Evolutionary conservation across 2,113 vertebrate species (phyloP).

Genomic region (Benitochromis conjunctus): DNA sequence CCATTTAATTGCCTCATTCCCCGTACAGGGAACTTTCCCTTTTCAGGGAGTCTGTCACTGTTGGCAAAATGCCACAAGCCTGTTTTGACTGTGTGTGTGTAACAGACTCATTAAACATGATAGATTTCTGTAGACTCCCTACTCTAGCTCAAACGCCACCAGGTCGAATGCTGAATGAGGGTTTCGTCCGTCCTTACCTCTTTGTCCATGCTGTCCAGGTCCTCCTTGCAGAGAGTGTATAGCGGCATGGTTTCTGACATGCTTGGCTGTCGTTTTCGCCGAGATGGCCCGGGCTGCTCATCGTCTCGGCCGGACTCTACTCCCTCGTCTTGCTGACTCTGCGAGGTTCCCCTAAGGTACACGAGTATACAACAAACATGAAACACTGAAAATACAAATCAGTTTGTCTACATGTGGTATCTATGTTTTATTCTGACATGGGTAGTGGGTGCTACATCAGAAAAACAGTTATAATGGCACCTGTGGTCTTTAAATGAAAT

Average conservation of each 20-base stretch:
- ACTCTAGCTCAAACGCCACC: background rate
- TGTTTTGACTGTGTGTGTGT: background rate
- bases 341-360: conserved; percentile 79
- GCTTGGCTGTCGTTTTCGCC: conserved; percentile 89
- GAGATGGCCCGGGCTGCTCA: conserved; percentile 83
- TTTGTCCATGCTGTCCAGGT: conserved; percentile 97
- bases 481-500: background rate
- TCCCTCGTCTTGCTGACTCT: conserved; percentile 72
- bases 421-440: background rate
- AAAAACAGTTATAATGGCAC: background rate
- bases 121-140: background rate
- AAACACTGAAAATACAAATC: background rate
- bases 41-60: background rate
- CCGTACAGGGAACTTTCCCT: background rate
- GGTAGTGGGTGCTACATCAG: background rate
- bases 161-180: background rate
- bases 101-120: background rate
- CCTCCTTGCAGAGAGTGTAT: conserved; percentile 95
- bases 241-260: conserved; percentile 97
- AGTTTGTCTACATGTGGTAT: background rate
- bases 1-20: background rate
- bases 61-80: background rate
- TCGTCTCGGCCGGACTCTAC: conserved; percentile 66
- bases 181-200: conserved; percentile 77
- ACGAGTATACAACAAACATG: background rate